These are phyloP conservation scores for Burhinus oedicnemus DNA, from an alignment of 2,113 vertebrate genomes.

Conservation along the genomic window DNA sequence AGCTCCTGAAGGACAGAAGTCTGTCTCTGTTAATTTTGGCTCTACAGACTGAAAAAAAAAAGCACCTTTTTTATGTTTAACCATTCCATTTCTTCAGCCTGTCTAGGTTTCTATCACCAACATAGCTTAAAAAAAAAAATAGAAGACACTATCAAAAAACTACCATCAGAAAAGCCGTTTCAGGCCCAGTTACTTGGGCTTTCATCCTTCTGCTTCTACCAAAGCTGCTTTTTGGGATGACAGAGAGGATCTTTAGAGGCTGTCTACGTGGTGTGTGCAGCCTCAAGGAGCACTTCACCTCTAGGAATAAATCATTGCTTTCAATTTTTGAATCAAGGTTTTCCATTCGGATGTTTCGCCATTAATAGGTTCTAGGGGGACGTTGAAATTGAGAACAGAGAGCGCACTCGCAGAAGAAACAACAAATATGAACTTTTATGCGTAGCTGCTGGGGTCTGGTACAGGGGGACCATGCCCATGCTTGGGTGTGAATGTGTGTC, in stretches of 20 bases:
- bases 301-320: neutral
- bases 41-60: neutral
- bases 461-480: rapidly evolving
- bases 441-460: neutral
- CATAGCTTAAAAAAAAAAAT: neutral
- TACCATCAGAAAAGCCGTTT: neutral
- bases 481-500: neutral
- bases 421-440: rapidly evolving
- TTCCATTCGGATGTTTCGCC: neutral
- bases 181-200: neutral
- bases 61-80: neutral
- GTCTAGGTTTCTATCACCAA: neutral
- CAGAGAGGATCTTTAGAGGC: neutral
- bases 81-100: neutral
- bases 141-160: neutral
- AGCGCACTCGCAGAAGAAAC: neutral
- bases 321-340: neutral
- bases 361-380: neutral
- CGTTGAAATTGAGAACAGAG: neutral
- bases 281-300: neutral
- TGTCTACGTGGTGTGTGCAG: rapidly evolving
- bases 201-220: neutral
- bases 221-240: neutral
- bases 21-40: neutral
- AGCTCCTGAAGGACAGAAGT: neutral